These are phyloP conservation scores for Lithophane leautieri DNA, from an alignment of 2,888 invertebrate genomes.

Conservation along the genomic window DNA sequence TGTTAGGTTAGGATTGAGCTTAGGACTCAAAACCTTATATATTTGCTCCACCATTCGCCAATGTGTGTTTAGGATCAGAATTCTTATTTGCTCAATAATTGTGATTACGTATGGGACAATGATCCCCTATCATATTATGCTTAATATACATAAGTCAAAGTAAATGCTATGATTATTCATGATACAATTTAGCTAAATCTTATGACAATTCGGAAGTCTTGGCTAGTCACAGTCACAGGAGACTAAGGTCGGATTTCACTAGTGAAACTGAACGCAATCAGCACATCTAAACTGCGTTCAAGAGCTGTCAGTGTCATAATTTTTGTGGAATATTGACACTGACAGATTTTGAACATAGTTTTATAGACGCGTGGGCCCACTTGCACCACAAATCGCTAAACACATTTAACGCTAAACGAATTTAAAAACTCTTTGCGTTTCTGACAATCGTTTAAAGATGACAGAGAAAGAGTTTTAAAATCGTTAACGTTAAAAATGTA, in stretches of 20 bases:
- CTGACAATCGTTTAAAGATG: not conserved
- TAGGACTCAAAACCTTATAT: conserved; percentile 59
- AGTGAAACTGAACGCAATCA: no score
- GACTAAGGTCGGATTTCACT: no score
- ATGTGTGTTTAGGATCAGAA: conserved; percentile 56
- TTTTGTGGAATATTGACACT: no score
- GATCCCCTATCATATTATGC: conserved; percentile 28
- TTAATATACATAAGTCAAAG: conserved; percentile 20
- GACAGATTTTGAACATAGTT: no score
- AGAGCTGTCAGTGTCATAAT: no score
- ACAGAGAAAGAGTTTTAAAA: not conserved
- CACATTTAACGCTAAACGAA: not conserved
- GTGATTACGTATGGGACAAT: conserved; percentile 57
- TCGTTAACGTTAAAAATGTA: not conserved
- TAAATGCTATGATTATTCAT: conserved; percentile 30
- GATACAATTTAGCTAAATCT: conserved; percentile 3
- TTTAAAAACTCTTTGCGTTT: not conserved
- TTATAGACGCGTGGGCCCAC: no score
- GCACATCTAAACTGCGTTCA: no score
- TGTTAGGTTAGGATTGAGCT: conserved; percentile 64
- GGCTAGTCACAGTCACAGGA: no score
- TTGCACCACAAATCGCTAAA: not conserved
- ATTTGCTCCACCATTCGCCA: conserved; percentile 47
- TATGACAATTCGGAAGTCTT: not conserved
- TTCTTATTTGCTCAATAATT: conserved; percentile 58